phyloP scores from a whole-genome alignment of 1,140 invertebrate genomes.

The Zaprionus tsacasi region DNA sequence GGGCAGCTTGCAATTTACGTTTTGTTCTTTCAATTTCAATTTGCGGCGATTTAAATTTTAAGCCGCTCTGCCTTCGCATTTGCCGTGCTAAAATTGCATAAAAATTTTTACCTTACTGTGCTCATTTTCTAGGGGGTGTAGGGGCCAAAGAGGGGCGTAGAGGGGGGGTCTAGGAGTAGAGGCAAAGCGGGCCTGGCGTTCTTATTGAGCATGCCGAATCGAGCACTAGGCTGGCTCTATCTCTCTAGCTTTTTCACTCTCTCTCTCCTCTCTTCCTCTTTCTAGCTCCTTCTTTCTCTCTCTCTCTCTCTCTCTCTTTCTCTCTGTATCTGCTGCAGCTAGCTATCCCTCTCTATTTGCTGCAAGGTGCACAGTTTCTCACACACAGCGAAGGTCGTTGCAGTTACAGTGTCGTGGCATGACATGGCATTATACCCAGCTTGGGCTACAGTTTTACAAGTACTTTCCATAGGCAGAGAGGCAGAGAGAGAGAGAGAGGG shows the following conservation, averaged over 20 bases:
- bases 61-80: constrained; percentile 47
- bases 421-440: constrained; percentile 36
- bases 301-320: constrained; percentile 1
- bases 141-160: no score
- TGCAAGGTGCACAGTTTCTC: constrained; percentile 78
- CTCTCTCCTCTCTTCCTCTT: constrained; percentile 1
- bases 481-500: no score
- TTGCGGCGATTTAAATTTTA: constrained; percentile 60
- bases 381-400: constrained; percentile 63
- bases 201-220: constrained; percentile 26
- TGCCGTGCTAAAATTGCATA: constrained; percentile 54
- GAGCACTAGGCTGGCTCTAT: constrained; percentile 24
- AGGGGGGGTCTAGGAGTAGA: background rate
- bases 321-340: background rate
- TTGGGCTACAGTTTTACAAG: constrained; percentile 29
- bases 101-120: constrained; percentile 31
- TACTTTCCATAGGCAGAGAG: constrained; percentile 27
- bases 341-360: constrained; percentile 8
- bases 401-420: constrained; percentile 16
- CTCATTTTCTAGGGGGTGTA: constrained; percentile 20
- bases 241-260: background rate
- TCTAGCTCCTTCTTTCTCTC: background rate
- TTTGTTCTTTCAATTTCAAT: constrained; percentile 54
- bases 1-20: background rate
- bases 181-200: background rate